Evolutionary conservation across 37 sponge, comb jelly and placozoan species (phyloP), one percentile per base, ranked within the genome.

Genomic region (Eunapius fragilis): DNA sequence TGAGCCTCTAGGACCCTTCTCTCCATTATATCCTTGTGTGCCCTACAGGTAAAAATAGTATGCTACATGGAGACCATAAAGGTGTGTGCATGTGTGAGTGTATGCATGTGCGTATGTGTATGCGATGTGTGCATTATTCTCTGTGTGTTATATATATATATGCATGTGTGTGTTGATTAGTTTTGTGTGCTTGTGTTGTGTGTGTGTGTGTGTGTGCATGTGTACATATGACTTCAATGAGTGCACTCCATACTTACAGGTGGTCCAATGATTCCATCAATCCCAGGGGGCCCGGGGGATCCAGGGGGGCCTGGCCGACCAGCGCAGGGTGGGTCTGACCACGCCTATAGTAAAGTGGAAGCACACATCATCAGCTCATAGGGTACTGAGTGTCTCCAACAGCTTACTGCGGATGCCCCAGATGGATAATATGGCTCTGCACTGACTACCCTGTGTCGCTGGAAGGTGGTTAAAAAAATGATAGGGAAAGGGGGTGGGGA

Each of bases 221-320:
- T 4, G 67, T 26, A 10, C 30, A 31, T 25, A 1, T 33, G 74
- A 1, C 25, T 10, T 10, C 2, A 24, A 10, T 32, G 13, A 10
- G 12, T 17, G 0, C 0, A 11, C 31, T 72, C 25, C 71, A 81
- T 41, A 58, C 75, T 91, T 67, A 92, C 93, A 6, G 35, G 74
- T 17, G 32, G 36, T 83, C 93, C 93, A 31, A 7, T 26, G 67
- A 67, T 48, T 71, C 93, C 93, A 24, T 82, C 38, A 6, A 12
- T 24, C 32, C 93, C 93, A 67, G 35, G 76, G 45, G 77, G 78
- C 34, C 93, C 93, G 17, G 70, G 79, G 0, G 49, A 68, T 32
- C 93, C 93, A 25, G 74, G 90, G 30, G 72, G 80, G 32, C 93
- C 93, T 26, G 90, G 84, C 11, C 84, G 84, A 12, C 90, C 90